phyloP scores from a whole-genome alignment of 2,888 invertebrate species.

The Drosophila multiciliata region DNA sequence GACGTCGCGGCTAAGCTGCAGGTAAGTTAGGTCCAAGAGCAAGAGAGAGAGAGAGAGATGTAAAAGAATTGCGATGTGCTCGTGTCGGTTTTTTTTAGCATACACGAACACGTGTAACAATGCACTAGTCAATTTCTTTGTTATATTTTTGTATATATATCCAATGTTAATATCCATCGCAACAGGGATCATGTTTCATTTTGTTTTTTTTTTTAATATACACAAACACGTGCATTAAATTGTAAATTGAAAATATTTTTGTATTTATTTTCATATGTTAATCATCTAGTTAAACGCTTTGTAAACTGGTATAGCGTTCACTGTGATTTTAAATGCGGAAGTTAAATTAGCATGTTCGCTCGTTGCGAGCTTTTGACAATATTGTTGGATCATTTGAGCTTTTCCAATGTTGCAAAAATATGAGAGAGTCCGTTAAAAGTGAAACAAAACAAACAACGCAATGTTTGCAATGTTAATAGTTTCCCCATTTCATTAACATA shows the following conservation, averaged over 20 bases:
- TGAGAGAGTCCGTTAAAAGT: neutral
- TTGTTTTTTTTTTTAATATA: neutral
- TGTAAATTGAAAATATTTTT: neutral
- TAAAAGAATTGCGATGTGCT: constrained; percentile 10
- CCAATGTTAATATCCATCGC: no score
- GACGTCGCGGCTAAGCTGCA: constrained; percentile 61
- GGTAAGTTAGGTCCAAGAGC: constrained; percentile 46
- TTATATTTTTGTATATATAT: neutral
- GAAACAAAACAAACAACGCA: constrained; percentile 1
- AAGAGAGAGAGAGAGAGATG: neutral
- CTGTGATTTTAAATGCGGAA: neutral
- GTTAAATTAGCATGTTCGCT: neutral
- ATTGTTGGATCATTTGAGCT: neutral
- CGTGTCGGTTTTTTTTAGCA: neutral
- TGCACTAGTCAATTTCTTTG: neutral
- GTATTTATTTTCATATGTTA: neutral
- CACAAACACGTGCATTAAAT: neutral
- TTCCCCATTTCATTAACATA: neutral
- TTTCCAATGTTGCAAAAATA: neutral
- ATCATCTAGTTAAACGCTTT: neutral
- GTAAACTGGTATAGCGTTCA: neutral
- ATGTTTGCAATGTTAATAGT: neutral
- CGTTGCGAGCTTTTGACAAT: neutral
- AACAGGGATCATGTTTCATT: neutral
- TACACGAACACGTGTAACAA: neutral